Percentiles rank a stretch among this genome's conserved stretches.
phyloP scores from a whole-genome alignment of 2,888 invertebrate genomes.

The Bhutanitis thaidina region DNA sequence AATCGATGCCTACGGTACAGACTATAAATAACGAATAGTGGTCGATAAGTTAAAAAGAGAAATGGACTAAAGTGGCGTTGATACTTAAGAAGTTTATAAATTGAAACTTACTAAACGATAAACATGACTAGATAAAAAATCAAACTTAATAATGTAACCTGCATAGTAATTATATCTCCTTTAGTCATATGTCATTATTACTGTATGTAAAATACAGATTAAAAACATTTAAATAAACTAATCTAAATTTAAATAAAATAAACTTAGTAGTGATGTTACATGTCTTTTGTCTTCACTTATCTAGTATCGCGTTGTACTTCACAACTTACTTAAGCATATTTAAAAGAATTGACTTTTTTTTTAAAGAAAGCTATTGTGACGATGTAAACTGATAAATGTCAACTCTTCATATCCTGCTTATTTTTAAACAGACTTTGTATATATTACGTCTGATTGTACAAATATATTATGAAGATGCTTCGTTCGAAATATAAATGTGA shows the following conservation, averaged over 20 bases:
- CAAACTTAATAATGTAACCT: neutral
- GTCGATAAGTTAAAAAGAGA: constrained; percentile 22
- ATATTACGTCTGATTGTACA: constrained; percentile 47
- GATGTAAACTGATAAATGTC: constrained; percentile 2
- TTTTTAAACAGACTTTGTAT: constrained; percentile 9
- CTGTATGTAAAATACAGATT: neutral
- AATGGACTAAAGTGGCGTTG: constrained; percentile 8
- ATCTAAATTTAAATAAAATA: neutral
- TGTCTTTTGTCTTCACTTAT: constrained; percentile 54
- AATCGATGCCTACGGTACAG: constrained; percentile 29
- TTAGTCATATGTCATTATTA: neutral
- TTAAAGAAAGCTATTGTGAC: neutral
- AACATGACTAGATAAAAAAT: neutral
- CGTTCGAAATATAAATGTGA: constrained; percentile 76
- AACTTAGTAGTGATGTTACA: constrained; percentile 50
- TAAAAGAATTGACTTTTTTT: constrained; percentile 31
- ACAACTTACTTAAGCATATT: constrained; percentile 47
- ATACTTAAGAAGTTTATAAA: constrained; percentile 12
- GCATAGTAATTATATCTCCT: neutral
- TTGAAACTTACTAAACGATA: neutral
- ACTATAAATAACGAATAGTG: constrained; percentile 32
- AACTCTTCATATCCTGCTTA: too few relatives aligned
- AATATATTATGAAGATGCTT: constrained; percentile 59
- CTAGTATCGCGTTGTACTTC: constrained; percentile 40
- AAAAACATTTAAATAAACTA: too few relatives aligned